These are phyloP conservation scores for Nephila pilipes DNA, from an alignment of 1,140 invertebrate species.

Conservation along the genomic window DNA sequence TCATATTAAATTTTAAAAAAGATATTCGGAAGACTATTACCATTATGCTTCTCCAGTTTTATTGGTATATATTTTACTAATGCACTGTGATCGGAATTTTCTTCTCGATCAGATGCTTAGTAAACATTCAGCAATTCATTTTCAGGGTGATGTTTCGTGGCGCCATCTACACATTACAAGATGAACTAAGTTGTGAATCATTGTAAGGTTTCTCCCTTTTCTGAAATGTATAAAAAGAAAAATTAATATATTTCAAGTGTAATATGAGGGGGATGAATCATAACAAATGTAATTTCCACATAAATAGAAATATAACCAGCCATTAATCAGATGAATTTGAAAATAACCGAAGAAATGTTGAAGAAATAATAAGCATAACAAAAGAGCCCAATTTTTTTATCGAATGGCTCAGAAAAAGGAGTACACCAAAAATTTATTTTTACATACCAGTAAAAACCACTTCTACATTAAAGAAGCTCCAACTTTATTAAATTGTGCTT, in stretches of 20 bases:
- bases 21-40: not conserved
- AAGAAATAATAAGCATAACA: too few species aligned
- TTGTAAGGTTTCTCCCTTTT: not conserved
- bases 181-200: not conserved
- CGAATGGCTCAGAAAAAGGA: too few species aligned
- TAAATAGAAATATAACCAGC: not conserved
- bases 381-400: too few species aligned
- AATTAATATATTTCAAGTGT: too few species aligned
- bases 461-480: not conserved
- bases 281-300: not conserved
- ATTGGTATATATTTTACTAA: not conserved
- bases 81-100: not conserved
- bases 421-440: not conserved
- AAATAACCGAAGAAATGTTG: too few species aligned
- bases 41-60: slow-evolving; percentile 18
- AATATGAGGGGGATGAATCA: not conserved
- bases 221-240: not conserved
- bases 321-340: not conserved
- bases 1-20: not conserved
- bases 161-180: not conserved
- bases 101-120: not conserved
- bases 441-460: not conserved
- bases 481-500: too few species aligned
- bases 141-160: not conserved
- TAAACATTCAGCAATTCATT: not conserved